Conservation (phyloP, 1,140 invertebrate genomes). For the Uloborus diversus region DNA sequence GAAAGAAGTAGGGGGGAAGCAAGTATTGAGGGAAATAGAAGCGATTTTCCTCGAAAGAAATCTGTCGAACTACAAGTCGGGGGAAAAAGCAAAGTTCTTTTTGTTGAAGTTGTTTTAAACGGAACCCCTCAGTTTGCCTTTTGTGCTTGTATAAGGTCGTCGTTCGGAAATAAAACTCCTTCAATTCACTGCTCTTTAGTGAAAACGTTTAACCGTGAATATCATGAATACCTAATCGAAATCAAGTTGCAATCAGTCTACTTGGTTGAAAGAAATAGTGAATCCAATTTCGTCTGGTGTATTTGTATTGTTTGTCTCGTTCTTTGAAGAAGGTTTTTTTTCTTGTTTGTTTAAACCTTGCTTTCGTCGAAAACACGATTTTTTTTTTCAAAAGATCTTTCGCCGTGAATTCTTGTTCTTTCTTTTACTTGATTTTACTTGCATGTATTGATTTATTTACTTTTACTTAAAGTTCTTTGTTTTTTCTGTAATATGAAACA, state of each 20-base stretch:
- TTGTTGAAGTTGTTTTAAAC: slow-evolving; percentile 8
- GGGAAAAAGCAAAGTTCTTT: slow-evolving; percentile 6
- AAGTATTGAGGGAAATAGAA: background rate
- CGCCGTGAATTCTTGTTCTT: too few species aligned
- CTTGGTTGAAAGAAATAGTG: slow-evolving; percentile 27
- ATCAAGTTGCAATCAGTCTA: slow-evolving; percentile 22
- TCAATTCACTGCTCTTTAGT: slow-evolving; percentile 21
- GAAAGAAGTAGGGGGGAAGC: background rate
- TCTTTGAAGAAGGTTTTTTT: background rate
- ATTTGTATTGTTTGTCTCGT: background rate
- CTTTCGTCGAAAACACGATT: background rate
- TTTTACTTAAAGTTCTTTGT: too few species aligned
- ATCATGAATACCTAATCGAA: slow-evolving; percentile 34
- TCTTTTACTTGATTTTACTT: too few species aligned
- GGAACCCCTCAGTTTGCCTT: slow-evolving; percentile 4
- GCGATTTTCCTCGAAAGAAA: too few species aligned
- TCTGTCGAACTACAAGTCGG: too few species aligned
- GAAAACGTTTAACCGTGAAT: slow-evolving; percentile 33
- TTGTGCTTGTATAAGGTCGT: slow-evolving; percentile 4
- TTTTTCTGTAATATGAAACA: too few species aligned
- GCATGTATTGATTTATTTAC: too few species aligned
- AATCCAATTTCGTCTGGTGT: background rate
- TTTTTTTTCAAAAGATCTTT: too few species aligned
- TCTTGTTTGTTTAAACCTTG: background rate
- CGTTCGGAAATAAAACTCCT: slow-evolving; percentile 21